Evolutionary conservation across 2,888 invertebrate genomes (phyloP).

Genomic region (Cheilosia vernalis): DNA sequence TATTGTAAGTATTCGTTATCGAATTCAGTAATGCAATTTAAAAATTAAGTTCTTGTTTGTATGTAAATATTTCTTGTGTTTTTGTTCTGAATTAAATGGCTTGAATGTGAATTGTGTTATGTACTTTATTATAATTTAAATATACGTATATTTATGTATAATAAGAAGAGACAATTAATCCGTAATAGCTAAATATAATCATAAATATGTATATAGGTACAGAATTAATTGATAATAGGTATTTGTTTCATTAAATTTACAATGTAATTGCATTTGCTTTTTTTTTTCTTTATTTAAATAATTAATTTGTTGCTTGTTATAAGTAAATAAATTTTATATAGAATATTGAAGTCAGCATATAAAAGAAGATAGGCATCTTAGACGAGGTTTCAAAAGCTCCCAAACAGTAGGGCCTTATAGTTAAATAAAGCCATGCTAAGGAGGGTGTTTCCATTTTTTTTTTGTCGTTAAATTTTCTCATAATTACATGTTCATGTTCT

Average conservation of each 20-base stretch:
- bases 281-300: slow-evolving; percentile 37
- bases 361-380: slow-evolving; percentile 51
- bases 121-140: slow-evolving; percentile 21
- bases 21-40: slow-evolving; percentile 12
- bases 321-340: slow-evolving; percentile 27
- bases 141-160: slow-evolving; percentile 60
- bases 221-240: slow-evolving; percentile 79
- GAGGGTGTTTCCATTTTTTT: slow-evolving; percentile 6
- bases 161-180: slow-evolving; percentile 71
- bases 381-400: slow-evolving; percentile 16
- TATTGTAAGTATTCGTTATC: neutral
- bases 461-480: slow-evolving; percentile 23
- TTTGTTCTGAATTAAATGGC: slow-evolving; percentile 55
- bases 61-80: slow-evolving; percentile 50
- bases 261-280: slow-evolving; percentile 76
- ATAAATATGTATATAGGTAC: slow-evolving; percentile 78
- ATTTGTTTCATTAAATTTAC: slow-evolving; percentile 76
- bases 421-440: slow-evolving; percentile 35
- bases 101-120: slow-evolving; percentile 66
- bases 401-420: slow-evolving; percentile 8
- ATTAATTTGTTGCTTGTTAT: slow-evolving; percentile 27
- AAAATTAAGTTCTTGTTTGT: slow-evolving; percentile 38
- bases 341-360: slow-evolving; percentile 24
- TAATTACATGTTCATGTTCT: slow-evolving; percentile 10
- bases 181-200: slow-evolving; percentile 69